These are phyloP conservation scores for Sminthopsis crassicaudata DNA, from an alignment of 2,113 vertebrate species.

Conservation along the genomic window DNA sequence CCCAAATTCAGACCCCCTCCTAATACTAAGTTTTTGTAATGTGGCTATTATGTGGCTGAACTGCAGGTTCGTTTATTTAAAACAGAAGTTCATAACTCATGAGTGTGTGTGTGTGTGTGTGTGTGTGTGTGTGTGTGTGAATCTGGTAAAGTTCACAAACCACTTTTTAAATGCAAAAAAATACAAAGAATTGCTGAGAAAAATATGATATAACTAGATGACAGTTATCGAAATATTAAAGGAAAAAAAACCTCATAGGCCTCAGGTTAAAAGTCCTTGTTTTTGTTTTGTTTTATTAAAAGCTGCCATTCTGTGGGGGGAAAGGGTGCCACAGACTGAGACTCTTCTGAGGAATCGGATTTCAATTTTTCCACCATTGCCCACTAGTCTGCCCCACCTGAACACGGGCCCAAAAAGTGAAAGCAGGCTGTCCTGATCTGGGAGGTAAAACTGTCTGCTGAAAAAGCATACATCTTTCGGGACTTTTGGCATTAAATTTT, in stretches of 20 bases:
- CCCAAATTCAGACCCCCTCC: background rate
- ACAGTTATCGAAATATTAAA: background rate
- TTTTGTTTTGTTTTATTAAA: background rate
- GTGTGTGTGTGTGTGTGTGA: background rate
- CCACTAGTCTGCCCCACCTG: constrained; percentile 23
- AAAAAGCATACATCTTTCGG: constrained; percentile 50
- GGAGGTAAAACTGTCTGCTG: constrained; percentile 36
- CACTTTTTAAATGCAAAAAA: background rate
- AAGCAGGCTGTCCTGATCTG: background rate
- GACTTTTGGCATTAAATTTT: constrained; percentile 64
- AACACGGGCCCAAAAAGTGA: background rate
- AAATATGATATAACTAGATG: background rate
- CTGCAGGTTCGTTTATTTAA: background rate
- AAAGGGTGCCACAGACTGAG: background rate
- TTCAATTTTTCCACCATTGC: background rate
- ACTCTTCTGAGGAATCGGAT: background rate
- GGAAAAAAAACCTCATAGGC: background rate
- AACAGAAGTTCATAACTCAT: background rate
- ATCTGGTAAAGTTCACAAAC: background rate
- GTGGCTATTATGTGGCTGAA: background rate
- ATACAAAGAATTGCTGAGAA: background rate
- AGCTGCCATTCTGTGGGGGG: background rate
- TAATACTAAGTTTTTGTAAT: background rate
- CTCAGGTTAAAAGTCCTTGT: background rate
- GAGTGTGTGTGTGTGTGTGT: background rate